Percentiles rank a stretch among this genome's conserved stretches.
These are phyloP conservation scores for Oncorhynchus gorbuscha DNA, from an alignment of 2,113 vertebrate species.

Conservation along the genomic window DNA sequence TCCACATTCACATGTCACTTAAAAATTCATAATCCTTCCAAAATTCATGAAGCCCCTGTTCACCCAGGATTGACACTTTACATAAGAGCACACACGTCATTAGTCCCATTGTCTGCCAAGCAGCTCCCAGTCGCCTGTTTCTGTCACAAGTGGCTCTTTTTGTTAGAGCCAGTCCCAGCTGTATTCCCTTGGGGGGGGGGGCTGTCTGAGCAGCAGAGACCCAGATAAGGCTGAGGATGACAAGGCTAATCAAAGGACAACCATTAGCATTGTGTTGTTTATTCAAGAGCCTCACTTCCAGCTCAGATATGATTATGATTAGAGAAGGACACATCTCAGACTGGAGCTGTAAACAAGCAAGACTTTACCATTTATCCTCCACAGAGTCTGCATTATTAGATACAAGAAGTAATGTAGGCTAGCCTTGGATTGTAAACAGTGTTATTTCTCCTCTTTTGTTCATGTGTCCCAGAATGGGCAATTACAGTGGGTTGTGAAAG, in stretches of 20 bases:
- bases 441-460: not conserved
- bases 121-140: constrained; percentile 45
- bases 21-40: not conserved
- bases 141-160: constrained; percentile 53
- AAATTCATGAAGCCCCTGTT: not conserved
- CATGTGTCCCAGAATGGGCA: not conserved
- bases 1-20: not conserved
- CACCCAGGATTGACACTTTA: constrained; percentile 5
- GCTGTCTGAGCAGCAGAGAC: not conserved
- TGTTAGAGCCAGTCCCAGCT: constrained; percentile 27
- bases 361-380: not conserved
- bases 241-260: constrained; percentile 13
- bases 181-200: not conserved
- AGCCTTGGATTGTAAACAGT: too few relatives aligned
- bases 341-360: not conserved
- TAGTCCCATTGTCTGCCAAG: constrained; percentile 50
- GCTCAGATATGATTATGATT: not conserved
- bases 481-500: too few relatives aligned
- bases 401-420: not conserved
- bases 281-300: not conserved
- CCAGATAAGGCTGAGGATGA: not conserved
- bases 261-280: not conserved
- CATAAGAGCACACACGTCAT: not conserved
- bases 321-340: not conserved
- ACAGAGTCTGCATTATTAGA: not conserved